Evolutionary conservation across 1,140 invertebrate species (phyloP), one percentile per base, ranked within the genome.

Genomic region (Colletes gigas): DNA sequence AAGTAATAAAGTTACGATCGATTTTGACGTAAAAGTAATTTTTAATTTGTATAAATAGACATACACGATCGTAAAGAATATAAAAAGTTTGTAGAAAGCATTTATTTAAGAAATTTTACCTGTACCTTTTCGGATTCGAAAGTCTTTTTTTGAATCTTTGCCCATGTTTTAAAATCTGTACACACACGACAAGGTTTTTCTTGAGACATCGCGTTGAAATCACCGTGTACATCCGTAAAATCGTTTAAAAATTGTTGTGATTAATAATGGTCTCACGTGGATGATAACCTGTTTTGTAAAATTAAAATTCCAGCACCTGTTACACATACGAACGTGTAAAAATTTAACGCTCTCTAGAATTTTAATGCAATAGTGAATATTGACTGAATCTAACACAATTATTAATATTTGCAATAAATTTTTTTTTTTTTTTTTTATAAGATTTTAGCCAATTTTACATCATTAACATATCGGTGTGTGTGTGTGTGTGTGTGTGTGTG

Each of bases 111-210:
- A 78, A 76, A n/a, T 4, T 3, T 59, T 60, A n/a, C 2, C 19
- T 44, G 47, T 83, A 93, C 92, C 86, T 92, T 89, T 78, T 91
- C 90, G n/a, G 90, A 92, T 66, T 90, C 88, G 70, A 92, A 94
- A 14, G 91, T 89, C 87, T 91, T 91, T 82, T 94, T 95, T 82
- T 96, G 95, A 68, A 94, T 90, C 84, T 95, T 96, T 7, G 95
- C 94, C 96, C 96, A 97, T 17, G 94, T 94, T 91, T 95, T 96
- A 80, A 97, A 97, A 89, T 97, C 96, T 47, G 94, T 95, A 86
- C 96, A 97, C 0, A 96, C 95, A 84, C 96, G 94, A 84, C 96
- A 97, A 44, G 94, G 94, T 83, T 94, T 94, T 39, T 93, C 90
- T 1, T 88, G 66, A 44, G 83, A 84, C 89, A 91, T 92, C 55